Evolutionary conservation across 2,113 vertebrate genomes (phyloP).

Genomic region (Struthidea cinerea): DNA sequence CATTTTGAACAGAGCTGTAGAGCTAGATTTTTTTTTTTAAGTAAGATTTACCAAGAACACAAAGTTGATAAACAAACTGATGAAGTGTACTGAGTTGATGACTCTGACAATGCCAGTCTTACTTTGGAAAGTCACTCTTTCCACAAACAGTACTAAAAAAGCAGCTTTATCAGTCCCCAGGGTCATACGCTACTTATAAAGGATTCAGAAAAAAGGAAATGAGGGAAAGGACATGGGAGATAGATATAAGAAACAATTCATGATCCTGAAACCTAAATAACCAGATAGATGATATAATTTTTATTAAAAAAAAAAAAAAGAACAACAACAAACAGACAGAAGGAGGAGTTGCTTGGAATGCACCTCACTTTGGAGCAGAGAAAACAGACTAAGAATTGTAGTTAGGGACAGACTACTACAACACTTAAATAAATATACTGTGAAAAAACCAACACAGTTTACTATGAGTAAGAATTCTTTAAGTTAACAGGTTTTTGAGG

Average conservation of each 20-base stretch:
- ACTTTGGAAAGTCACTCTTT: neutral
- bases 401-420: neutral
- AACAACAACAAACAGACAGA: neutral
- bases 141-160: neutral
- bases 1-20: neutral
- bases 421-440: neutral
- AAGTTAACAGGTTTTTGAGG: neutral
- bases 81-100: neutral
- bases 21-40: neutral
- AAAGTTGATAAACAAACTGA: neutral
- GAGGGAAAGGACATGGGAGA: neutral
- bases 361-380: neutral
- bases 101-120: neutral
- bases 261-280: neutral
- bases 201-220: neutral
- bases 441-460: neutral
- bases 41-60: neutral
- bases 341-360: neutral
- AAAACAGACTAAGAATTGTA: neutral
- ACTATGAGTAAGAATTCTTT: neutral
- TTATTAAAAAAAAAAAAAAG: rapidly evolving
- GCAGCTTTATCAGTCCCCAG: neutral
- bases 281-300: neutral
- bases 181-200: neutral
- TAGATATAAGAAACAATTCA: neutral